Base-by-base conservation (phyloP, 1,140 invertebrate species). In the Bombus fervidus region DNA sequence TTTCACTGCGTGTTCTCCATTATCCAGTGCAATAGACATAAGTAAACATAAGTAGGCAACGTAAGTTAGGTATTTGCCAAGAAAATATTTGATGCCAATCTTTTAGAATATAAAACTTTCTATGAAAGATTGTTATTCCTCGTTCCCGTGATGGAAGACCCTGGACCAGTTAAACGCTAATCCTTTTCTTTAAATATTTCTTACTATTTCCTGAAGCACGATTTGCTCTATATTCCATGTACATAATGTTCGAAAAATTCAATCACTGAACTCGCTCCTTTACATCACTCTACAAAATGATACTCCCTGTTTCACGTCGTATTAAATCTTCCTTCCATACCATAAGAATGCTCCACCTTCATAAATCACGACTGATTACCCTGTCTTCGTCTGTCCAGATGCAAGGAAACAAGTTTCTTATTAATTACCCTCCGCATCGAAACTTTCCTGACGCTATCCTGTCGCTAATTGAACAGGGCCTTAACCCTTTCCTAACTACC, bases 331-430 rank as follows among this genome's bases (percentile, higher is more conserved):
- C 43, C 53, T 31, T 34, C 41, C n/a, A 39, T 31, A 39, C 53
- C 25, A 37, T 41, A 41, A 62, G 37, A 64, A 77, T n/a, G 28
- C 28, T 31, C 28, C 8, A 57, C 37, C 75, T 39, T 34, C 75
- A 77, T 77, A 77, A 77, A 77, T 77, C 75, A 77, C 37, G 28
- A 28, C 57, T 77, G 39, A 77, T 77, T 77, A 77, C 75, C 53
- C 57, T 77, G 75, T 77, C 57, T 41, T 77, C 75, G 75, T 62
- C n/a, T 62, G 75, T 77, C 57, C 37, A 25, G 59, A 77, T 77
- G 75, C 75, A 62, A 77, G 75, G 75, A 62, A 77, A 77, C 75
- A n/a, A 77, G 57, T 62, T 41, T 39, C 75, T 62, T 77, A 77
- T 77, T 77, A 77, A 77, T 77, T 77, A 77, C 75, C 57, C 57